Conservation (phyloP, 2,888 invertebrate genomes). For the Idaea straminata region DNA sequence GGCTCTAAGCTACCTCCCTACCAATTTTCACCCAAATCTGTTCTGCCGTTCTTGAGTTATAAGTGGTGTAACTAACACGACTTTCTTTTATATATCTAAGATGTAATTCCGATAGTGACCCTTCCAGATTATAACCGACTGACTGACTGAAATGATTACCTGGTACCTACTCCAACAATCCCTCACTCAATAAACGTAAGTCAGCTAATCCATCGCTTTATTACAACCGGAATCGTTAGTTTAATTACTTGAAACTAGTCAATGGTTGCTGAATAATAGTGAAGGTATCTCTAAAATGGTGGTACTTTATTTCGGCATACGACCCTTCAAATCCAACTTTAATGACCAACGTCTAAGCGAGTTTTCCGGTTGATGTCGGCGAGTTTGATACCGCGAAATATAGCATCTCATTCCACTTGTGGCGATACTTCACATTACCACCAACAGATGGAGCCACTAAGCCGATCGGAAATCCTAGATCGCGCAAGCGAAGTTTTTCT, state of each 20-base stretch:
- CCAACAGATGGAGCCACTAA: no score
- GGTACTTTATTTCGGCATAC: constrained; percentile 72
- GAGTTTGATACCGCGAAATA: constrained; percentile 3
- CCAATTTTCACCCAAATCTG: no score
- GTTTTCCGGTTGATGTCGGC: constrained; percentile 30
- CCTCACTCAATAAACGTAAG: constrained; percentile 3
- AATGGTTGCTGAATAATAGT: constrained; percentile 3
- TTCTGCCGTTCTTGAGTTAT: no score
- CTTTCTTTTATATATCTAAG: no score
- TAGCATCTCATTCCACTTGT: neutral
- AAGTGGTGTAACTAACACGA: no score
- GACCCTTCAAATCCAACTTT: constrained; percentile 77
- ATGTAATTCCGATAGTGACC: no score
- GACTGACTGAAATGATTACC: no score
- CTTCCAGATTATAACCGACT: no score
- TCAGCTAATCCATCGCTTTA: constrained; percentile 28
- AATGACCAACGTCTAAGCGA: constrained; percentile 62
- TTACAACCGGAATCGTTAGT: constrained; percentile 42
- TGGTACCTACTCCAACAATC: neutral
- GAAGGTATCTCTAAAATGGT: constrained; percentile 30
- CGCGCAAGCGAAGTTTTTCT: no score
- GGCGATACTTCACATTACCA: no score
- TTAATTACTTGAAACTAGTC: constrained; percentile 57
- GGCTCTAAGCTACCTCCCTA: no score
- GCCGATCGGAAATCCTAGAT: no score